Base-by-base conservation (phyloP, 2,113 vertebrate genomes). In the Acrocephalus arundinaceus region DNA sequence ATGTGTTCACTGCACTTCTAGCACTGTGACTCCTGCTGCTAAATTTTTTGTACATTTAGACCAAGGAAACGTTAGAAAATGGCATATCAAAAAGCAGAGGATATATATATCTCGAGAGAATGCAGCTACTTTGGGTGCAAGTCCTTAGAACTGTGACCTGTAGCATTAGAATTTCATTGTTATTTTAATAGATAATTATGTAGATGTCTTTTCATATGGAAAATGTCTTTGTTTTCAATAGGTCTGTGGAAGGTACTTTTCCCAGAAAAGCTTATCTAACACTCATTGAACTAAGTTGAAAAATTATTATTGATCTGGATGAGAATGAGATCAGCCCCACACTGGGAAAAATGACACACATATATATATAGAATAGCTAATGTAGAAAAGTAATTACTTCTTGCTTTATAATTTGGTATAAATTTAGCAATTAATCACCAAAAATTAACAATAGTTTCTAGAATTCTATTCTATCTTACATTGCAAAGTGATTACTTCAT, bases 271-370 rank as follows among this genome's bases (percentile, higher is more conserved):
- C 65, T 67, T 89, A 46, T 73, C 49, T 91, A 88, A 90, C 37
- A 85, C 51, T 31, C 24, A 33, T 76, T 76, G 62, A 80, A n/a
- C 23, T 66, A 73, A 91, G 61, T 6, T 87, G 71, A 91, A 94
- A 89, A 94, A 94, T 62, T 93, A 10, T 23, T 93, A 76, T 93
- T 96, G 85, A 93, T 95, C 46, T 73, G 71, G 92, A 54, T 73
- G 72, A 93, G 59, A 86, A 82, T 43, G n/a, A 76, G 48, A 75
- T 91, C 86, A 89, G 20, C 13, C n/a, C 8, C 77, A 72, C 23
- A 41, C 52, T 66, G 62, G 61, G 48, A 21, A 68, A 86, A 90
- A 85, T 63, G 12, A 76, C 37, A 62, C 23, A 67, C 9, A 67
- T 2, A 43, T 4, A 87, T 78, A 65, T 63, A 82, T 81, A 55